phyloP scores from a whole-genome alignment of 1,140 invertebrate genomes.

The Zophobas morio region DNA sequence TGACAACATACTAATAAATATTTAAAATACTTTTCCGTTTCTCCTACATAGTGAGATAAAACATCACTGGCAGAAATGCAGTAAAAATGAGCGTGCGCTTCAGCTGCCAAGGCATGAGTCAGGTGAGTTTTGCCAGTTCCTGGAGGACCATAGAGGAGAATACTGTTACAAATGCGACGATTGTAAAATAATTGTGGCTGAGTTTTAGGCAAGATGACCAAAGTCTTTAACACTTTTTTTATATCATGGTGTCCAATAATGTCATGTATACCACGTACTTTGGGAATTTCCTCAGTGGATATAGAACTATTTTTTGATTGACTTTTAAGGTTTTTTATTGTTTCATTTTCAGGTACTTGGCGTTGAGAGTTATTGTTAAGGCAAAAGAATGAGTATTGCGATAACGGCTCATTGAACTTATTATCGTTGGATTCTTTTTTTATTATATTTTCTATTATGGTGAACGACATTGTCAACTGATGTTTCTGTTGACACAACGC shows the following conservation, averaged over 20 bases:
- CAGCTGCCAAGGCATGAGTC: slow-evolving; percentile 72
- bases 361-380: neutral
- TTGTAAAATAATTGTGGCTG: slow-evolving; percentile 63
- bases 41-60: slow-evolving; percentile 72
- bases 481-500: slow-evolving; percentile 32
- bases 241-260: slow-evolving; percentile 57
- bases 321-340: neutral
- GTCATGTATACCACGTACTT: slow-evolving; percentile 59
- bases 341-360: neutral
- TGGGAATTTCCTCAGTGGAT: slow-evolving; percentile 52
- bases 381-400: neutral
- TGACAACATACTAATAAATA: slow-evolving; percentile 1
- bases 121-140: slow-evolving; percentile 82
- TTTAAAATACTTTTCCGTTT: slow-evolving; percentile 73
- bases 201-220: slow-evolving; percentile 59
- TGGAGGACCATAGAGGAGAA: slow-evolving; percentile 81
- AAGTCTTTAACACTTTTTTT: slow-evolving; percentile 50
- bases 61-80: slow-evolving; percentile 72
- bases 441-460: slow-evolving; percentile 4
- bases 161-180: slow-evolving; percentile 65
- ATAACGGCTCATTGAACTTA: neutral
- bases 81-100: slow-evolving; percentile 70
- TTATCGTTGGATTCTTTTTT: neutral
- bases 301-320: neutral
- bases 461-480: slow-evolving; percentile 1